Base-by-base conservation (phyloP, 2,113 vertebrate species). In the Oncorhynchus mykiss region DNA sequence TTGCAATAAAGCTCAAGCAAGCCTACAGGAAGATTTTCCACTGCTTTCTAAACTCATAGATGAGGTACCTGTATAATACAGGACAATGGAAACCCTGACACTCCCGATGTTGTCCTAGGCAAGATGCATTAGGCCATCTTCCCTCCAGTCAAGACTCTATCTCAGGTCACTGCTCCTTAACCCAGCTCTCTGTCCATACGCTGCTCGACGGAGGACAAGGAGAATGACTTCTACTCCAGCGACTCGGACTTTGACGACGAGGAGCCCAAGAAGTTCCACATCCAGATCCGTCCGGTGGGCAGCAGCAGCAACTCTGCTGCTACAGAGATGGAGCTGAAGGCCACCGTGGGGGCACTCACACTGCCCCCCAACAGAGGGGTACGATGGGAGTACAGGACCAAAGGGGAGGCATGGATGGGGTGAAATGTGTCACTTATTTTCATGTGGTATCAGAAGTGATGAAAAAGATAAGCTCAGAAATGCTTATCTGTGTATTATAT, bases 241-340 rank as follows among this genome's bases (percentile, higher is more conserved):
- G 97, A 98, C 80, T 98, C 97, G 0, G 97, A 99, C 87, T 99
- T 96, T 0, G 97, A 97, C 0, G 97, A 98, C 0, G 97, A 97
- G 0, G 97, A 98, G 54, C 96, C 96, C 3, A 96, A 96, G 18
- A 96, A 95, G 70, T 97, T 98, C 78, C 93, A 93, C 20, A 94
- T 99, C 45, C 95, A 94, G 86, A 99, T 99, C 92, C 93, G 97
- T 0, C 97, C 97, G 0, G 93, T 94, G 11, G 16, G 81, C 92
- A 78, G 90, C 86, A 54, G 91, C 91, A 12, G 85, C 73, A 94
- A 88, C 76, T 59, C 94, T 0, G 93, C 94, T 1, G 95, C 94
- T 2, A 83, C 92, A 0, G 92, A 95, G 3, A 95, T 95, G 54
- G 95, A 97, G 91, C 95, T 99, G 49, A 94, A 94, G 73, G 97